Percentiles rank a stretch among this genome's conserved stretches.
Evolutionary conservation across 2,797 vertebrate species (phyloP).

Genomic region (Mionectes olivaceus): DNA sequence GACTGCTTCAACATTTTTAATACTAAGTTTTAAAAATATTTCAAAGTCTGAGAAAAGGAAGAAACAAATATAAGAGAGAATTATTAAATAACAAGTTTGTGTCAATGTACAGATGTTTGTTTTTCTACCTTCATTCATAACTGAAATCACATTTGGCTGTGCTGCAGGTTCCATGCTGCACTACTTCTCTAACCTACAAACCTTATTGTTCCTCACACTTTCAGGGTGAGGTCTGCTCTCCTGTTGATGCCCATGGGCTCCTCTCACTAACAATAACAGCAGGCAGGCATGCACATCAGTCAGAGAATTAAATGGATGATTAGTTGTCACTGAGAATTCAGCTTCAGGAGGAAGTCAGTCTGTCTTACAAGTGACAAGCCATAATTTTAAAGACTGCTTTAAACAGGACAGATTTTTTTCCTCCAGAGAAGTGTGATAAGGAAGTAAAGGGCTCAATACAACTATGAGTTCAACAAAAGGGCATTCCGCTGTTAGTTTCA

Average conservation of each 20-base stretch:
- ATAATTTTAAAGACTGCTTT: background rate
- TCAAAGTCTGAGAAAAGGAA: background rate
- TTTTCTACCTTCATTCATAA: background rate
- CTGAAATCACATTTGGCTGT: background rate
- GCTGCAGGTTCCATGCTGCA: background rate
- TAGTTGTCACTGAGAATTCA: background rate
- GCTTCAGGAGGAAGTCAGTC: background rate
- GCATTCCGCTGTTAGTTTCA: background rate
- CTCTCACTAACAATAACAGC: background rate
- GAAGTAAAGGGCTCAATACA: background rate
- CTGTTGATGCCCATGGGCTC: background rate
- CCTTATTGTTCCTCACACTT: background rate
- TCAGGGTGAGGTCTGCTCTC: background rate
- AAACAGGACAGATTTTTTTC: background rate
- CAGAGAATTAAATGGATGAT: background rate
- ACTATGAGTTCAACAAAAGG: background rate
- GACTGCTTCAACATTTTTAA: background rate
- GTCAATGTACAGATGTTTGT: background rate
- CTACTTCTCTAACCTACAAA: background rate
- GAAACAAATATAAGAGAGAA: background rate
- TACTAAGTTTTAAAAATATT: background rate
- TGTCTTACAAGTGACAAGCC: background rate
- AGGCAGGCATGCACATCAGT: background rate
- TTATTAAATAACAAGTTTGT: background rate
- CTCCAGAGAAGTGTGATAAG: background rate